Evolutionary conservation across 2,113 vertebrate genomes (phyloP), one percentile per base, ranked within the genome.

Genomic region (Zapus hudsonius): DNA sequence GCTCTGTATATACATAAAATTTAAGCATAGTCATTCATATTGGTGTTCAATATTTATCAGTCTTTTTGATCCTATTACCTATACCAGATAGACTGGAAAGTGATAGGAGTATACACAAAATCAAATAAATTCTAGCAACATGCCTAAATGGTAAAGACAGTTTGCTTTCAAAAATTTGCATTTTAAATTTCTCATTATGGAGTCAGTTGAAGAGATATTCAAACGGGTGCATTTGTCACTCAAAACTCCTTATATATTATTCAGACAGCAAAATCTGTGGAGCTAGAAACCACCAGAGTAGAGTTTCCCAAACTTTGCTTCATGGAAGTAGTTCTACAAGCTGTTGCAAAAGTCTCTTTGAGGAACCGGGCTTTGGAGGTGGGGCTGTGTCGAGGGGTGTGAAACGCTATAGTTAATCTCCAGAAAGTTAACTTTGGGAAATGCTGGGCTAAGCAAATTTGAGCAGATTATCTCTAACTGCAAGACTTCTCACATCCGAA

Each of bases 241-340:
- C 96, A 97, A 87, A 95, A 93, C 86, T 84, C 72, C 94, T 95
- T 95, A 91, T 92, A 92, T 94, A 95, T 95, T 96, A 94, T 95
- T 95, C 95, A 96, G 96, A 95, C 91, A 94, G 90, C 89, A 96
- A 95, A 96, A 95, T 96, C 96, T 96, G 87, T 96, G 83, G 94
- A 94, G 94, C 80, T 84, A 95, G 92, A 95, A 96, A 86, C 80
- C 94, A 96, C 80, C 86, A 67, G 86, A 93, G 79, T 91, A 95
- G 84, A 93, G 91, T 94, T 93, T 94, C 94, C 76, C 91, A 95
- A 96, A 96, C 95, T 94, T 95, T 64, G 66, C 70, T 96, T 95
- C 76, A 83, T 94, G 89, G 84, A 89, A 85, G 89, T 84, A 81
- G 63, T 84, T 93, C 75, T 52, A 84, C 96, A 92, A 94, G 87